A percentile compares a stretch with the other conserved stretches of the same genome.
phyloP scores from a whole-genome alignment of 2,113 vertebrate genomes.

The Ramphastos sulfuratus region DNA sequence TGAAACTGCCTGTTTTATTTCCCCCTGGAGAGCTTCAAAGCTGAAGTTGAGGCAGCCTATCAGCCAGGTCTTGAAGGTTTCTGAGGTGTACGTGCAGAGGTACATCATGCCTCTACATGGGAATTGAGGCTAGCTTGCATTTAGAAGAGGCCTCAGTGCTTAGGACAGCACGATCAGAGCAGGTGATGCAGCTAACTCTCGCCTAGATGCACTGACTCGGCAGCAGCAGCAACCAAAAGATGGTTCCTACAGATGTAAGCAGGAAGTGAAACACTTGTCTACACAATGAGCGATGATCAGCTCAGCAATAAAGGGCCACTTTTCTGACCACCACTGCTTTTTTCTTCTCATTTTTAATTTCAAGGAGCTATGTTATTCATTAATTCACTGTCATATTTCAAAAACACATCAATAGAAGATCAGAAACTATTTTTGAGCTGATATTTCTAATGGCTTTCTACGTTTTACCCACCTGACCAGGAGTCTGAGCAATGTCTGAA shows the following conservation, averaged over 20 bases:
- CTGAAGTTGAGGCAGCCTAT: background rate
- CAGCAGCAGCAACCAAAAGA: background rate
- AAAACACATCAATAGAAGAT: background rate
- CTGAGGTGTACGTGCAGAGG: background rate
- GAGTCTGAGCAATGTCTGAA: constrained; percentile 73
- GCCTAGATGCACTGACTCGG: background rate
- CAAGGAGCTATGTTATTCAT: background rate
- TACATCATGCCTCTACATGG: background rate
- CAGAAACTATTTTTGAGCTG: background rate
- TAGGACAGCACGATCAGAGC: background rate
- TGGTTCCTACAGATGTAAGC: background rate
- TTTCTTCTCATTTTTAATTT: background rate
- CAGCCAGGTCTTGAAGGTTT: background rate
- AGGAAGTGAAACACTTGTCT: background rate
- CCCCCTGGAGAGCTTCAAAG: background rate
- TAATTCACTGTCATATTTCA: background rate
- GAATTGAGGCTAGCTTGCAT: background rate
- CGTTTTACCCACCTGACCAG: constrained; percentile 77
- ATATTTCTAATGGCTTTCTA: background rate
- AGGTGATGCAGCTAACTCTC: background rate
- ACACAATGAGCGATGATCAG: background rate
- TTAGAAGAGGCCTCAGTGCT: background rate
- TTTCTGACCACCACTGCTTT: background rate
- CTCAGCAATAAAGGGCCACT: background rate
- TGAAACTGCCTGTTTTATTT: background rate